A percentile compares a stretch with the other conserved stretches of the same genome.
Evolutionary conservation across 2,113 vertebrate genomes (phyloP).

Genomic region (Cairina moschata): DNA sequence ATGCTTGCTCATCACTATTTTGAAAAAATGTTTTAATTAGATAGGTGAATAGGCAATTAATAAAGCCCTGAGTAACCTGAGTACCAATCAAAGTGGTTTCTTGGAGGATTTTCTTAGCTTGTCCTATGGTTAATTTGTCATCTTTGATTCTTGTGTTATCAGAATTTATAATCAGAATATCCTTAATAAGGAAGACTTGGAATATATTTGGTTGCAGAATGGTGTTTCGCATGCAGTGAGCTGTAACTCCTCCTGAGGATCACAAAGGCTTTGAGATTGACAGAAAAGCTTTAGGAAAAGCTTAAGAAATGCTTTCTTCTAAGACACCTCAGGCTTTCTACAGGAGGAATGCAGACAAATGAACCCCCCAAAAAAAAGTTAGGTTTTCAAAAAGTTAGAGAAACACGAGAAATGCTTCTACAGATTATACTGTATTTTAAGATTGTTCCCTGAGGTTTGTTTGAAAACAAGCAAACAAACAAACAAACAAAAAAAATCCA

Average conservation of each 20-base stretch:
- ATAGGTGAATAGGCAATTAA: neutral
- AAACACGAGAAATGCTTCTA: neutral
- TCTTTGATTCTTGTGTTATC: neutral
- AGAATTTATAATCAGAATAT: neutral
- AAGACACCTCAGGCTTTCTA: neutral
- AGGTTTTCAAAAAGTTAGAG: neutral
- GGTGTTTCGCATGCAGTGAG: neutral
- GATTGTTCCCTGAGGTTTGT: neutral
- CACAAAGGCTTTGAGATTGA: neutral
- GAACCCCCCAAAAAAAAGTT: neutral
- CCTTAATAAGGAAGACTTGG: neutral
- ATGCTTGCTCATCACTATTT: neutral
- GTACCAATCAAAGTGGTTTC: neutral
- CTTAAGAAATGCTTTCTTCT: neutral
- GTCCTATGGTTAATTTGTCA: neutral
- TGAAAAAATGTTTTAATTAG: constrained; percentile 4
- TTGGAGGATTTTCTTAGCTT: neutral
- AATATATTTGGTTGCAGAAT: neutral
- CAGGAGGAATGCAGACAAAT: neutral
- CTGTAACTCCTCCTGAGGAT: neutral
- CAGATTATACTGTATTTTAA: neutral
- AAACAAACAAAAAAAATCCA: neutral
- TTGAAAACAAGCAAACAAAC: neutral
- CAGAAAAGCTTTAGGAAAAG: neutral
- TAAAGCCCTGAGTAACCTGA: neutral